Conservation (phyloP, 2,888 invertebrate genomes). For the Leucoma salicis region DNA sequence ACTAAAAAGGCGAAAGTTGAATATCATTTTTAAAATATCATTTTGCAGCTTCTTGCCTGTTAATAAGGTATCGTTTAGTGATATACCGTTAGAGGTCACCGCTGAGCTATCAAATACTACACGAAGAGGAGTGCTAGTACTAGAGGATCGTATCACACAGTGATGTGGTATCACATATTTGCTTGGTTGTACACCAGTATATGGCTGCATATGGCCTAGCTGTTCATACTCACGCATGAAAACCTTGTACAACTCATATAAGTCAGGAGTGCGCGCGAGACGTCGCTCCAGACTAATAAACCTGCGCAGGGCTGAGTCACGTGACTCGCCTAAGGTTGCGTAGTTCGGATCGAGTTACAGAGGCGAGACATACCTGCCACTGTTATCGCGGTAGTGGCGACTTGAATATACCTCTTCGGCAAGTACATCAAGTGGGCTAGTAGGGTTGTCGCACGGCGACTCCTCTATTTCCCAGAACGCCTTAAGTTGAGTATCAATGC, state of each 20-base stretch:
- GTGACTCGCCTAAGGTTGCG: not conserved
- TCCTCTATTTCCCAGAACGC: not conserved
- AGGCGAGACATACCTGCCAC: not conserved
- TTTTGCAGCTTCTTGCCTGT: not conserved
- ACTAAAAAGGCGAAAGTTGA: not conserved
- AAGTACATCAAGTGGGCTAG: not conserved
- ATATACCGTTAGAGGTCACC: not conserved
- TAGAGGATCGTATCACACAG: not conserved
- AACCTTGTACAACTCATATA: no score
- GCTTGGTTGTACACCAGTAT: not conserved
- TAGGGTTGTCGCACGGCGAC: not conserved
- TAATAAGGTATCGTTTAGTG: not conserved
- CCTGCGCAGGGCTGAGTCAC: not conserved
- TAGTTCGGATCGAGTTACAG: no score
- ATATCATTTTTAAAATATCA: not conserved
- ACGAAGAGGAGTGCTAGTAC: not conserved
- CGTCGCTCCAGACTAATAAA: not conserved
- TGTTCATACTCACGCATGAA: no score
- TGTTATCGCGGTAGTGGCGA: not conserved
- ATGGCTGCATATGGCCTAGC: not conserved
- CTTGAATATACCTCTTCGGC: not conserved
- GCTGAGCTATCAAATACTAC: no score
- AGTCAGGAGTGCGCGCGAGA: not conserved
- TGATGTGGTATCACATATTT: not conserved
- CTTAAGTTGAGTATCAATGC: not conserved